phyloP scores from a whole-genome alignment of 2,888 invertebrate genomes.

The Loripinus fragilis region DNA sequence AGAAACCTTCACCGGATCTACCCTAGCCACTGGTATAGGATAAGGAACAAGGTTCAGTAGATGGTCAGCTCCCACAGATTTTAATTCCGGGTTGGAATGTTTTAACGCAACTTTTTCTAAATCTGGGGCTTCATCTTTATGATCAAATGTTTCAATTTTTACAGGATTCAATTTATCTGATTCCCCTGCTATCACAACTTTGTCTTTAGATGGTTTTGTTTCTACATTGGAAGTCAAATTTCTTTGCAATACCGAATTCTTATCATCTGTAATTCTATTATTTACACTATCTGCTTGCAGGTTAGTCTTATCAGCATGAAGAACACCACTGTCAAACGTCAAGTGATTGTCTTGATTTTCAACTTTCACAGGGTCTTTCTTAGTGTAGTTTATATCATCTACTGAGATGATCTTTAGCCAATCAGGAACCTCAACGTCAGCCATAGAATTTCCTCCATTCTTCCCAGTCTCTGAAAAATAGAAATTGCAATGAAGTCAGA shows the following conservation, averaged over 20 bases:
- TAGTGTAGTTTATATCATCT: conserved; percentile 18
- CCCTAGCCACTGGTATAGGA: conserved; percentile 32
- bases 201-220: not conserved
- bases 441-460: not conserved
- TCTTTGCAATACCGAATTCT: not conserved
- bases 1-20: not conserved
- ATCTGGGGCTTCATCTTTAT: conserved; percentile 32
- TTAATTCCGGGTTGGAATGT: conserved; percentile 26
- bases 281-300: not conserved
- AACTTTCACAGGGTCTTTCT: not conserved
- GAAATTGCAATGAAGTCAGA: too few relatives aligned
- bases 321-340: not conserved
- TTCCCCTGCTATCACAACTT: conserved; percentile 17
- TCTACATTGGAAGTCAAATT: not conserved
- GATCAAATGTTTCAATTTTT: conserved; percentile 52
- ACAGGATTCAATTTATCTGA: conserved; percentile 23
- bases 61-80: conserved; percentile 34
- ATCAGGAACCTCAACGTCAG: conserved; percentile 18
- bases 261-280: not conserved
- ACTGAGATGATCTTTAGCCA: conserved; percentile 28
- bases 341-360: not conserved
- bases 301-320: not conserved
- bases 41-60: conserved; percentile 50
- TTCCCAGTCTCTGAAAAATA: conserved; percentile 2
- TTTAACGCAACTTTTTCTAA: conserved; percentile 43